A percentile compares a stretch with the other conserved stretches of the same genome.
These are phyloP conservation scores for Drosophila mayaguana DNA, from an alignment of 2,888 invertebrate genomes.

Conservation along the genomic window DNA sequence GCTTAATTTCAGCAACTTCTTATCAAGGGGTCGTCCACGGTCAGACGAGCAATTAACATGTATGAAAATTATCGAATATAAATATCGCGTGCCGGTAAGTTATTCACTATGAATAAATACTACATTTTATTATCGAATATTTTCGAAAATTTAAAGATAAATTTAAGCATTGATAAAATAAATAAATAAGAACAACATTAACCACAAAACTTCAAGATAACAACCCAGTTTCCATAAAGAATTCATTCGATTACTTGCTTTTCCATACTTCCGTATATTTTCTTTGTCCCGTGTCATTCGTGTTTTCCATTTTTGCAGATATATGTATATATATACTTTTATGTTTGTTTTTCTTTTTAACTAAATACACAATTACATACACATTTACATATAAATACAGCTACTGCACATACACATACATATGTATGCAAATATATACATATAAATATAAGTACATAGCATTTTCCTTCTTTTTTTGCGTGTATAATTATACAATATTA, in stretches of 20 bases:
- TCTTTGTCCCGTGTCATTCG: slow-evolving; percentile 49
- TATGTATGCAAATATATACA: slow-evolving; percentile 63
- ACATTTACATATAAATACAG: slow-evolving; percentile 80
- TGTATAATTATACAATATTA: slow-evolving; percentile 78
- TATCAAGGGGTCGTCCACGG: slow-evolving; percentile 5
- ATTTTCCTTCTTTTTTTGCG: slow-evolving; percentile 22
- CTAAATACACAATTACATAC: slow-evolving; percentile 79
- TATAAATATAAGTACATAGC: slow-evolving; percentile 60
- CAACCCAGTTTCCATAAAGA: background rate
- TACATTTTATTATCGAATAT: slow-evolving; percentile 11
- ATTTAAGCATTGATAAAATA: background rate
- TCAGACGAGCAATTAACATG: background rate
- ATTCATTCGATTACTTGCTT: slow-evolving; percentile 18
- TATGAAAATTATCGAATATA: slow-evolving; percentile 8
- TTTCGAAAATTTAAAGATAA: background rate
- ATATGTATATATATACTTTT: slow-evolving; percentile 54
- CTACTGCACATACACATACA: slow-evolving; percentile 70
- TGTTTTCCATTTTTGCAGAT: slow-evolving; percentile 67
- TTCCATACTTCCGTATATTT: slow-evolving; percentile 52
- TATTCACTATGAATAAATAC: background rate
- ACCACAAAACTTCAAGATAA: background rate
- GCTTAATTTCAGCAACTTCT: background rate
- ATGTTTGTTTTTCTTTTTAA: slow-evolving; percentile 47
- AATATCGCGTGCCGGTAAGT: background rate
- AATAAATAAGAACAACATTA: background rate